Evolutionary conservation across 92 coral and sea anemone species (phyloP), one percentile per base, ranked within the genome.

Genomic region (Micromussa lordhowensis): DNA sequence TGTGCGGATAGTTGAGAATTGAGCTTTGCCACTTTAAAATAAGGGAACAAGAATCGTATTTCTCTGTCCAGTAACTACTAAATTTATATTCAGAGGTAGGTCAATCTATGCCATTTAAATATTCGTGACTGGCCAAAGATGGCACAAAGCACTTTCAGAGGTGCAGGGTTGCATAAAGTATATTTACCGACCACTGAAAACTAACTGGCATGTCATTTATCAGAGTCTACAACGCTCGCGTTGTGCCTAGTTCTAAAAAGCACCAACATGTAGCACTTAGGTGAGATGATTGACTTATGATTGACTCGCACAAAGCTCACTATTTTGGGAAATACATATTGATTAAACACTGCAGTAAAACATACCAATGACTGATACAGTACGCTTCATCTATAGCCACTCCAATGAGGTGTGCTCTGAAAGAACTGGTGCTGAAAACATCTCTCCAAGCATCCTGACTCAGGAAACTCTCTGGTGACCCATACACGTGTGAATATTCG

Each of bases 371-470:
- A 61, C 88, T 87, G 12, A 94, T 92, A 79, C 90, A 90, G 70
- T 94, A 95, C 38, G 93, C 96, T 76, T 94, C 92, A 53, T 92
- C 93, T 48, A 94, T 82, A 32, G 89, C 91, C 49, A 92, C 90
- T 19, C 89, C 87, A 44, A 86, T 82, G 26, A 91, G 91, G 24
- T 68, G 54, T 28, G 32, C 40, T 30, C 44, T 64, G 58, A 82
- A 66, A 1, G 76, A 38, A 13, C 59, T 36, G n/a, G 24, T 13
- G 13, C 7, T 44, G n/a, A 82, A 82, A 6, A 82, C 9, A 21
- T n/a, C 77, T 38, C 86, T 66, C 86, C 86, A 82, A 19, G 32
- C 28, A 1, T 64, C 70, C 32, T 19, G 1, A 2, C 29, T 30
- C 31, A 64, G 70, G 24, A 64, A 64, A 64, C 70, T 64, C 70